Conservation (phyloP, 2,888 invertebrate species). For the Exephanes ischioxanthus region DNA sequence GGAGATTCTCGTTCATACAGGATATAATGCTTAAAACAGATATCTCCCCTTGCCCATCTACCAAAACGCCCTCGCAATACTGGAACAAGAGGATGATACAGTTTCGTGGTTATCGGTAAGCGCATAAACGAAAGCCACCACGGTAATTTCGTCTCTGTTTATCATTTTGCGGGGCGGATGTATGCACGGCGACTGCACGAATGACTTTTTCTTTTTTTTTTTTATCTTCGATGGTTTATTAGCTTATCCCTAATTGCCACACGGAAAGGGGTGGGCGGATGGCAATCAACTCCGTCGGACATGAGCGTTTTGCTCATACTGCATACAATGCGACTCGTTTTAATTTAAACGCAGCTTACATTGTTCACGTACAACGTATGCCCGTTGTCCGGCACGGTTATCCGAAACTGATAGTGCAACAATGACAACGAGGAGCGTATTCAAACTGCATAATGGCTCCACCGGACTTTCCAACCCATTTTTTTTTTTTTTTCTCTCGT, state of each 20-base stretch:
- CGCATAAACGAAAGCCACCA: neutral
- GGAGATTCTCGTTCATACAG: conserved; percentile 13
- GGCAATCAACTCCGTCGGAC: conserved; percentile 39
- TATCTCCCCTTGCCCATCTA: conserved; percentile 11
- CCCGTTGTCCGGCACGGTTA: conserved; percentile 50
- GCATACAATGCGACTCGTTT: conserved; percentile 47
- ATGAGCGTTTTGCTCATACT: conserved; percentile 34
- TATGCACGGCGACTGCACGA: neutral
- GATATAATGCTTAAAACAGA: conserved; percentile 30
- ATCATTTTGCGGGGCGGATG: neutral
- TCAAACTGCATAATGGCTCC: conserved; percentile 59
- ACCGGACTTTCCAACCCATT: conserved; percentile 29
- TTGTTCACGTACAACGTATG: conserved; percentile 50
- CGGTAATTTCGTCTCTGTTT: neutral
- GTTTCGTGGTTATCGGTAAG: neutral
- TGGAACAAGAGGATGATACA: neutral
- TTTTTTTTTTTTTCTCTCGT: conserved; percentile 13
- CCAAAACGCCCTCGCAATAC: conserved; percentile 29
- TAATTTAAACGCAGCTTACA: conserved; percentile 56
- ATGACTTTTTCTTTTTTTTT: conserved; percentile 3
- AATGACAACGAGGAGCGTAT: conserved; percentile 62
- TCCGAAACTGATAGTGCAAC: conserved; percentile 58
- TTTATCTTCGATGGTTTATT: conserved; percentile 25
- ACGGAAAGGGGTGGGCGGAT: conserved; percentile 3
- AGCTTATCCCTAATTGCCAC: conserved; percentile 15